Percentiles rank a stretch among this genome's conserved stretches.
Conservation (phyloP, 2,888 invertebrate genomes). For the Vannuccia rotundouncinata region DNA sequence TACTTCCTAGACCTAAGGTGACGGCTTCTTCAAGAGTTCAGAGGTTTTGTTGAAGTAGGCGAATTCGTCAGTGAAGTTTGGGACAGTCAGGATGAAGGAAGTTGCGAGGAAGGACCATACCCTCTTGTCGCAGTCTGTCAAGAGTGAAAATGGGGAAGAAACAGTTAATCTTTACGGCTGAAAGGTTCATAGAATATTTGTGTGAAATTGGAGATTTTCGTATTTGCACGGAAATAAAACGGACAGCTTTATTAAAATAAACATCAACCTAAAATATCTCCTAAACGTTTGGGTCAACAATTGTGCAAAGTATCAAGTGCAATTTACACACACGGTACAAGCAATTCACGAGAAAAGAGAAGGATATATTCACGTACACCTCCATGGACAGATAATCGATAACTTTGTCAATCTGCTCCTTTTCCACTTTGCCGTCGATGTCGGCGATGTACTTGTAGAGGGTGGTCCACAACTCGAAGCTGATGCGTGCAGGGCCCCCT, state of each 20-base stretch:
- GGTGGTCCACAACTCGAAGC: slow-evolving; percentile 56
- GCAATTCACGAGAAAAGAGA: no score
- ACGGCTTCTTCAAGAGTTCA: no score
- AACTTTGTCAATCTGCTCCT: slow-evolving; percentile 51
- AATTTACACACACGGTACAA: no score
- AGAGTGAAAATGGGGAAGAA: slow-evolving; percentile 36
- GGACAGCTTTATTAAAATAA: no score
- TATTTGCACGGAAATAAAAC: no score
- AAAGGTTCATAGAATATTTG: no score
- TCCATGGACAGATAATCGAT: slow-evolving; percentile 50
- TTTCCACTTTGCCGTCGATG: slow-evolving; percentile 55
- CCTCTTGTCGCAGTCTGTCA: slow-evolving; percentile 55
- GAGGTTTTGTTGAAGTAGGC: no score
- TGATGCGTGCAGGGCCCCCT: slow-evolving; percentile 71
- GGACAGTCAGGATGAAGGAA: slow-evolving; percentile 55
- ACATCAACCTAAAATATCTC: no score
- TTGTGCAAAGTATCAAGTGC: no score
- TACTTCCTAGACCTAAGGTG: no score
- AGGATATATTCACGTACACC: slow-evolving; percentile 52
- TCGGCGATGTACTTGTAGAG: slow-evolving; percentile 54
- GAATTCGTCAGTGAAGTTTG: slow-evolving; percentile 43
- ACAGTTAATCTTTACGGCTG: not conserved
- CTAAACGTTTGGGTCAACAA: no score
- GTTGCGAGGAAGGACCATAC: slow-evolving; percentile 55
- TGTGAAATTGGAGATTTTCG: no score